Base-by-base conservation (phyloP, 2,113 vertebrate species). In the Lutjanus erythropterus region DNA sequence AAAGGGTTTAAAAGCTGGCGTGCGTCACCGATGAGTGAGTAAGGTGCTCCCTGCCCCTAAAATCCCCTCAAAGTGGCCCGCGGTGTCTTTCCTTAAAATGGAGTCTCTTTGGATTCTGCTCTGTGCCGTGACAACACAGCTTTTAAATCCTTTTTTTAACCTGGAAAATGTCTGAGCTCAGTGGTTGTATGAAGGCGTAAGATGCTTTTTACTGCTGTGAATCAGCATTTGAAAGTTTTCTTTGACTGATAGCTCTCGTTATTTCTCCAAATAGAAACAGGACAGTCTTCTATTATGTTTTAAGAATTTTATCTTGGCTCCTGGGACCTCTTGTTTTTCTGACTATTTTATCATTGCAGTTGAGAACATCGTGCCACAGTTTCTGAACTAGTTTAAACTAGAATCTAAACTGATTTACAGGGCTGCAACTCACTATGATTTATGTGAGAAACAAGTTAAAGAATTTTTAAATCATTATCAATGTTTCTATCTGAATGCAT, bases 1-100 rank as follows among this genome's bases (percentile, higher is more conserved):
- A 62, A 74, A 78, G 61, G 65, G 0, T 37, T 74, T 62, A 61
- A 72, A 70, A 75, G 67, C 53, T 37, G 42, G 33, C 6, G 3
- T 25, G 46, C 12, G 69, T 69, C 37, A 46, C 14, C 0, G 1
- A 49, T 14, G 47, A 37, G 46, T 4, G 46, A 15, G 15, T 19
- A 2, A 56, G 21, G 41, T 37, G 4, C 64, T 35, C 23, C 64
- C 52, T 56, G 18, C 37, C 16, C 15, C n/a, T 11, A 46, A 46
- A 25, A 29, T 12, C 41, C 42, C 44, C 41, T 18, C n/a, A n/a
- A 35, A 46, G n/a, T 37, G 19, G 6, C 52, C 33, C 29, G 46
- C 15, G 0, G 65, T 31, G 39, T 49, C 49, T 44, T 1, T 6
- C 2, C n/a, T 49, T 31, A 18, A 8, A 33, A 44, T 61, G 42